Conservation (phyloP, 2,888 invertebrate species). For the Creontiades dilutus region DNA sequence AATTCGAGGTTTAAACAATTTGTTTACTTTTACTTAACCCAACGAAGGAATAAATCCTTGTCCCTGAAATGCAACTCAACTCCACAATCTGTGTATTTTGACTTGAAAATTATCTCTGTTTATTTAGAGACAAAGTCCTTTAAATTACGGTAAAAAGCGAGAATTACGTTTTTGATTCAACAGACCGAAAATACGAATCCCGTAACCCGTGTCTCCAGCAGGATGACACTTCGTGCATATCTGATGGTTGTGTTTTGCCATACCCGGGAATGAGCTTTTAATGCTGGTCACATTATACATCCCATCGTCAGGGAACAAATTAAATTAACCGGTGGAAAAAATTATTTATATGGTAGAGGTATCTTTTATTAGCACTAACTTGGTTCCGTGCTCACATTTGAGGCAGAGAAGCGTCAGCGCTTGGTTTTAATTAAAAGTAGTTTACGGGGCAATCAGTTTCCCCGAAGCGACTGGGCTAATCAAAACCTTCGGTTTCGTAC, state of each 20-base stretch:
- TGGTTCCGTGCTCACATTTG: background rate
- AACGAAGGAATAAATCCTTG: too few species aligned
- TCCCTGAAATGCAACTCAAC: too few species aligned
- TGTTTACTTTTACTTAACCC: too few species aligned
- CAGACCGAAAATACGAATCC: too few species aligned
- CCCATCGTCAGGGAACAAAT: background rate
- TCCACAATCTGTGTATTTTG: too few species aligned
- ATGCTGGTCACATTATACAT: background rate
- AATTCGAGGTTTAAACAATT: too few species aligned
- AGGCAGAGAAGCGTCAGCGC: background rate
- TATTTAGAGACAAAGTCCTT: too few species aligned
- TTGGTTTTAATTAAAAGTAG: slow-evolving; percentile 27
- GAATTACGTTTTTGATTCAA: too few species aligned
- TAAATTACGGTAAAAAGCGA: too few species aligned
- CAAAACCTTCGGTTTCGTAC: background rate
- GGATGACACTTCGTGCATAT: background rate
- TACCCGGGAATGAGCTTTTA: background rate
- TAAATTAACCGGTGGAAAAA: background rate
- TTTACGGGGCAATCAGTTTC: slow-evolving; percentile 23
- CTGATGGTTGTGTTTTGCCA: background rate
- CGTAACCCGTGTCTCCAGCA: background rate
- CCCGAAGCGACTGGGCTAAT: background rate
- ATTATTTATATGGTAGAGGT: background rate
- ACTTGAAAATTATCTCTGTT: too few species aligned
- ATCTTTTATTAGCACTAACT: background rate